Conservation (phyloP, 2,888 invertebrate genomes). For the Nezara viridula region DNA sequence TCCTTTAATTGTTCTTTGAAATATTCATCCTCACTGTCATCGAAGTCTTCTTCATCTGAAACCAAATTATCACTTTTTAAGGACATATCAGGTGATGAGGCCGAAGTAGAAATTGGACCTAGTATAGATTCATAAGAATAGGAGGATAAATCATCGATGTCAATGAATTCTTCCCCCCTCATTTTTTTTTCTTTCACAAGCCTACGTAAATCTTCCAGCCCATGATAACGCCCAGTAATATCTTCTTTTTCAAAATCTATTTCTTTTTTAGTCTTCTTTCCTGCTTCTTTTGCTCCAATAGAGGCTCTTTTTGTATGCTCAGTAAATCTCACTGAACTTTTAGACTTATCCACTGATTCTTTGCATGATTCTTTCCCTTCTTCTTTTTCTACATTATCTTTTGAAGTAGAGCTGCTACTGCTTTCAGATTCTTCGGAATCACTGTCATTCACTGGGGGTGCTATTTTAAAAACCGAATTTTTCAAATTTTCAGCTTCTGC, state of each 20-base stretch:
- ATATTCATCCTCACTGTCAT: conserved; percentile 34
- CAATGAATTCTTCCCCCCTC: conserved; percentile 34
- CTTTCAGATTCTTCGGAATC: not conserved
- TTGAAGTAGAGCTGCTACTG: not conserved
- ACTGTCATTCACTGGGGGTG: not conserved
- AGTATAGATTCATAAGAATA: conserved; percentile 5
- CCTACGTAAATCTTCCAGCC: conserved; percentile 10
- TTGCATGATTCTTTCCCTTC: not conserved
- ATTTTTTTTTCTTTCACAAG: conserved; percentile 38
- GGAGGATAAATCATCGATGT: conserved; percentile 45
- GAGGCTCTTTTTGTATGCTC: not conserved
- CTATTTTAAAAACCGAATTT: not conserved
- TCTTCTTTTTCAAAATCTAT: conserved; percentile 45
- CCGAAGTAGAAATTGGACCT: conserved; percentile 14
- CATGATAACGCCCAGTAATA: not conserved
- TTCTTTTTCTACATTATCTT: conserved; percentile 4
- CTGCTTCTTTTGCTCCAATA: not conserved
- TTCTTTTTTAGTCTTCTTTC: not conserved
- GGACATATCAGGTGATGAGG: conserved; percentile 27
- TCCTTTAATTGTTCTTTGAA: conserved; percentile 38
- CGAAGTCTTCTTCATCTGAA: not conserved
- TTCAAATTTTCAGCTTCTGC: conserved; percentile 1
- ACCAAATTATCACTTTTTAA: not conserved
- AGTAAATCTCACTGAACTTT: not conserved
- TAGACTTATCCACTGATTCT: conserved; percentile 9